Base-by-base conservation (phyloP, 1,140 invertebrate genomes). In the Achatina immaculata region DNA sequence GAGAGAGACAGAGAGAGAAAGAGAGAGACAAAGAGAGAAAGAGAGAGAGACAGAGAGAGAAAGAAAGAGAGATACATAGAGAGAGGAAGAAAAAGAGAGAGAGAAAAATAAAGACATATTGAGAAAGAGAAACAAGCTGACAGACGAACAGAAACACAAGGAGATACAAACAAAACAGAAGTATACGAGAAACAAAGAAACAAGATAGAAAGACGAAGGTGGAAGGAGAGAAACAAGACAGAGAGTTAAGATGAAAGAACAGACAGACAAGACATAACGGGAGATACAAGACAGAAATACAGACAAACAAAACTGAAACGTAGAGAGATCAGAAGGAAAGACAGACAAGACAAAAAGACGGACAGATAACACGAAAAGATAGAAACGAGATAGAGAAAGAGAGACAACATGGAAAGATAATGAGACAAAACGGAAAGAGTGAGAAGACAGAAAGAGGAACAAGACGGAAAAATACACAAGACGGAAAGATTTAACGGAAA, bases 71-170 rank as follows among this genome's bases (percentile, higher is more conserved):
- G n/a, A n/a, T n/a, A n/a, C n/a, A n/a, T n/a, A n/a, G n/a, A n/a
- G n/a, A n/a, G n/a, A n/a, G n/a, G n/a, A n/a, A n/a, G n/a, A n/a
- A n/a, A n/a, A n/a, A n/a, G n/a, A n/a, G n/a, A n/a, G n/a, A n/a
- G n/a, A n/a, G n/a, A n/a, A n/a, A n/a, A n/a, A n/a, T n/a, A n/a
- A n/a, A n/a, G n/a, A n/a, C n/a, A n/a, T n/a, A n/a, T n/a, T n/a
- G n/a, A n/a, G 51, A 78, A 19, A 65, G 55, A 40, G 38, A 48
- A 34, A 55, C 19, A 75, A 48, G 38, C 34, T 48, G 43, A 75
- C 34, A 51, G 21, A 75, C 34, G 51, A 6, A 48, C 34, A 75
- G 48, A 75, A 48, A 48, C 42, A 75, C 42, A 75, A 31, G 38
- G 45, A 75, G 43, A 51, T 42, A 75, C 11, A 48, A 48, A 48